Evolutionary conservation across 1,140 invertebrate species (phyloP).

Genomic region (Amphibalanus amphitrite): DNA sequence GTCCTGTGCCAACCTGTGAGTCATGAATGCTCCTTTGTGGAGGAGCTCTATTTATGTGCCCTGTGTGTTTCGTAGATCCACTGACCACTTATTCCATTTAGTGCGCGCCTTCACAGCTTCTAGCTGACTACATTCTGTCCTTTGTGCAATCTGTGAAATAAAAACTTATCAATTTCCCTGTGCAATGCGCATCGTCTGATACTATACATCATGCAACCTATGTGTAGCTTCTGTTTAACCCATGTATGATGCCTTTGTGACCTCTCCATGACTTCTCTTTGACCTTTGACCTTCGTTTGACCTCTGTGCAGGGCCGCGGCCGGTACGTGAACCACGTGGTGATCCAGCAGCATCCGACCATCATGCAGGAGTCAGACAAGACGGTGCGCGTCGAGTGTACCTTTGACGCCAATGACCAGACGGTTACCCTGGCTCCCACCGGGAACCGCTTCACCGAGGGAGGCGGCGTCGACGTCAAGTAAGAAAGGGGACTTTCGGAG

Average conservation of each 20-base stretch:
- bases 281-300: conserved; percentile 19
- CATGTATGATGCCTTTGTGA: too few species aligned
- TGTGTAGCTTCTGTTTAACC: too few species aligned
- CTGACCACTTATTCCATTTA: background rate
- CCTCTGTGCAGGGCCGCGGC: too few species aligned
- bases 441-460: conserved; percentile 9
- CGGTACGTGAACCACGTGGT: conserved; percentile 33
- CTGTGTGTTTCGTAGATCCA: background rate
- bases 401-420: conserved; percentile 32
- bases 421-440: conserved; percentile 28
- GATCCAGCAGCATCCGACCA: conserved; percentile 34
- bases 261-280: too few species aligned
- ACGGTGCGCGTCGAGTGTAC: conserved; percentile 34
- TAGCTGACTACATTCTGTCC: too few species aligned
- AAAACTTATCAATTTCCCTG: too few species aligned
- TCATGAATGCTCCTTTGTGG: too few species aligned
- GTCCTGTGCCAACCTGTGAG: too few species aligned
- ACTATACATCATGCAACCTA: too few species aligned
- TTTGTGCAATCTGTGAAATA: too few species aligned
- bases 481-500: too few species aligned
- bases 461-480: background rate
- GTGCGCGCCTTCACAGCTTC: conserved; percentile 5
- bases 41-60: background rate
- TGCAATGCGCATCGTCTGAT: too few species aligned
- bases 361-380: conserved; percentile 34